Base-by-base conservation (phyloP, 2,113 vertebrate genomes). In the Semicossyphus pulcher region DNA sequence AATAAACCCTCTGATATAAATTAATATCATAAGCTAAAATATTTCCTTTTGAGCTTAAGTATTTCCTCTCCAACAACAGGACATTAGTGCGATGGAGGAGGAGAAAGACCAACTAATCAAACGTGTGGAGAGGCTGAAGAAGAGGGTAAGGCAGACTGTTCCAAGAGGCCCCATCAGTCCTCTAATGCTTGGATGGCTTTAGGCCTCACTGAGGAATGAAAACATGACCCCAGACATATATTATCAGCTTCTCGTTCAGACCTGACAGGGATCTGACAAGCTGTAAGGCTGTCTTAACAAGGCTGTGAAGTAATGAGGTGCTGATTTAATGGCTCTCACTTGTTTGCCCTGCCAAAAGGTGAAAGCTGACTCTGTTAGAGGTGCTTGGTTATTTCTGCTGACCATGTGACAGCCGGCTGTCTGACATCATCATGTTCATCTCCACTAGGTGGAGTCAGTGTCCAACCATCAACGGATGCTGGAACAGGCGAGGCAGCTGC, bases 101-200 rank as follows among this genome's bases (percentile, higher is more conserved):
- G 98, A 99, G 89, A 99, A 98, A 73, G 96, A 97, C 79, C 97
- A 98, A 82, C 94, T 99, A 15, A 88, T 95, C 83, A 99, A 98
- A 84, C 95, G 97, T 91, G 97, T 99, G 11, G 98, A 99, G 68
- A 94, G 95, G 84, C 88, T 99, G 79, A 99, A 95, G 94, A 99
- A 97, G 90, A 95, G 95, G 94, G 98, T 99, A 95, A 94, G 91
- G 42, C 45, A 31, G 61, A 81, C 81, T 56, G 0, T 16, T 83
- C 69, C 49, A 71, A 81, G 54, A 52, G 39, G 54, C 76, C 80
- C 12, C 2, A 21, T 86, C 66, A 59, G 69, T 89, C 75, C 67
- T 78, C 65, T 62, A 85, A 86, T 89, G 60, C 74, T 91, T 86
- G 81, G 76, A 88, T 85, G 39, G 85, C 87, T 80, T 89, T 60